Base-by-base conservation (phyloP, 2,888 invertebrate species). In the Torymus tubicola region DNA sequence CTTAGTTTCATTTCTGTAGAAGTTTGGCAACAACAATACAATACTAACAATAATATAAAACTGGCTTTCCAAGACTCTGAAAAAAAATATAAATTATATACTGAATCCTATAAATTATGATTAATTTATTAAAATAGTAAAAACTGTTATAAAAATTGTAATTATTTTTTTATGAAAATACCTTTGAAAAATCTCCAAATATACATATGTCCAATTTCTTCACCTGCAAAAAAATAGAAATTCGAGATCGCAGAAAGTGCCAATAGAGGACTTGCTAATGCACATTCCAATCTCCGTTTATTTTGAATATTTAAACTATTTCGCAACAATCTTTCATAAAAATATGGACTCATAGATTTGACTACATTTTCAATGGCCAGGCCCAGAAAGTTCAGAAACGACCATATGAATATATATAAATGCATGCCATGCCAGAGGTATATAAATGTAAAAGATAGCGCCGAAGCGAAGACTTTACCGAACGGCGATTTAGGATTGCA, bases 341-440 rank as follows among this genome's bases (percentile, higher is more conserved):
- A 87, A 61, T 91, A 92, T 70, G 90, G 88, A 10, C 93, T 92
- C 53, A 94, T 81, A 24, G 88, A 85, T 87, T 92, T 93, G 1
- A 93, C 94, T 14, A 93, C 78, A 85, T 93, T 93, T 91, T 98
- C 98, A 16, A 96, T 88, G 13, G 93, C 91, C 67, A 98, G 92
- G 53, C 96, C 97, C 5, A 95, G 83, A 88, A 95, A 98, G 91
- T 98, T 98, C n/a, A 97, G 91, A 12, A 93, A 85, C n/a, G 96
- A 93, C 98, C 98, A 99, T 77, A 96, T 91, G 81, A 97, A 93
- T 84, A 98, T 94, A 86, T 94, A 94, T 83, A 92, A 91, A 81
- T 95, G 94, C 67, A 95, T 93, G 55, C 98, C 98, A 90, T 99
- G 99, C 98, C 98, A 99, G 81, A 97, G 89, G 87, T 94, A 97